phyloP scores from a whole-genome alignment of 2,888 invertebrate species.

The Eretmocerus hayati region DNA sequence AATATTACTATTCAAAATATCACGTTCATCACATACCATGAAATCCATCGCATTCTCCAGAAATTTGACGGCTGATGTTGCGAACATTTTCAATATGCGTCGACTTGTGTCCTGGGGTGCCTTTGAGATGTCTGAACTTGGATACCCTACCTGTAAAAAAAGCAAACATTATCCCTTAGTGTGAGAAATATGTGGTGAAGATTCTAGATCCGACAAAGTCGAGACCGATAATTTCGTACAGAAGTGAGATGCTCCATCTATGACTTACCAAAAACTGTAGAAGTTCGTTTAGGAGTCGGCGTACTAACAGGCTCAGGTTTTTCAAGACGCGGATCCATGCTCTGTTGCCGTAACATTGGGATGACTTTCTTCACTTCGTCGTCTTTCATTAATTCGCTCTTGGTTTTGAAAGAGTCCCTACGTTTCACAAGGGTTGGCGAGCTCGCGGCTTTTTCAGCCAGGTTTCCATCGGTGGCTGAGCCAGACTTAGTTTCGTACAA shows the following conservation, averaged over 20 bases:
- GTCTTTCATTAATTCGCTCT: constrained; percentile 52
- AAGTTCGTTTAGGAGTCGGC: constrained; percentile 73
- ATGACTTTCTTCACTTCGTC: constrained; percentile 46
- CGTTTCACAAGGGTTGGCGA: constrained; percentile 71
- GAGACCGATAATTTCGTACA: neutral
- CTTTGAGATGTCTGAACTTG: constrained; percentile 88
- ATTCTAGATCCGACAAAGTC: constrained; percentile 28
- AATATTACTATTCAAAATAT: no score
- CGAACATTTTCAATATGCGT: constrained; percentile 87
- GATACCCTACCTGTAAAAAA: constrained; percentile 71
- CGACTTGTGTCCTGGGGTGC: constrained; percentile 83
- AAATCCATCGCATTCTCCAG: constrained; percentile 91
- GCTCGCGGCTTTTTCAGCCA: constrained; percentile 49
- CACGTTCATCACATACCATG: constrained; percentile 54
- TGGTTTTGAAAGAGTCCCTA: constrained; percentile 63
- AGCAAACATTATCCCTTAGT: no score
- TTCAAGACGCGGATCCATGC: constrained; percentile 47
- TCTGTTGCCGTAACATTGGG: constrained; percentile 49
- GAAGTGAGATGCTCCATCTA: neutral
- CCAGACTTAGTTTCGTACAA: constrained; percentile 71
- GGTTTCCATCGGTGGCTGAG: constrained; percentile 59
- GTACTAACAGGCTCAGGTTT: constrained; percentile 47
- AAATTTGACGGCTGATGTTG: constrained; percentile 83
- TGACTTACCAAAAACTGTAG: constrained; percentile 71
- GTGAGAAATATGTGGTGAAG: no score